Percentiles rank a stretch among this genome's conserved stretches.
Conservation (phyloP, 1,140 invertebrate species). For the Acromyrmex heyeri region DNA sequence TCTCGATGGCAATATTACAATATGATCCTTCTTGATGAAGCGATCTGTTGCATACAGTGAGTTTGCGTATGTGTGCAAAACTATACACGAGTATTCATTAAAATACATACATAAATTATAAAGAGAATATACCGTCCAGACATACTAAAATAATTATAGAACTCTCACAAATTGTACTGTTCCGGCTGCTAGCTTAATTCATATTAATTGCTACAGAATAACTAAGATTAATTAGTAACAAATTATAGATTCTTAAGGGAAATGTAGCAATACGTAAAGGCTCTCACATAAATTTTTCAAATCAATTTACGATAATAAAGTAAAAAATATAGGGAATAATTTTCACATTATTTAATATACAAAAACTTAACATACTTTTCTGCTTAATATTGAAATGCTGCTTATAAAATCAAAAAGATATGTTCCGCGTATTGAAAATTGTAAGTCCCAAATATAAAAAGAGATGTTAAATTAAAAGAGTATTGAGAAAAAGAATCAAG, state of each 20-base stretch:
- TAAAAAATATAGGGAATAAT: background rate
- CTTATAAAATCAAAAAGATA: background rate
- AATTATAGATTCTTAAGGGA: slow-evolving; percentile 14
- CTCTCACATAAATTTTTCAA: slow-evolving; percentile 1
- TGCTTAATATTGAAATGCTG: background rate
- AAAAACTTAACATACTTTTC: background rate
- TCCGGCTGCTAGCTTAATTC: slow-evolving; percentile 11
- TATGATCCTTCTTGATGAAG: slow-evolving; percentile 2
- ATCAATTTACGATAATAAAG: background rate
- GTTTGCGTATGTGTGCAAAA: background rate
- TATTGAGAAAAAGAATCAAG: background rate
- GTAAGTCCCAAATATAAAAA: background rate
- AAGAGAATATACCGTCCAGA: background rate
- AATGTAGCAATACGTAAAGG: background rate
- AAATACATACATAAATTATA: slow-evolving; percentile 30
- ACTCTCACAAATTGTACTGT: background rate
- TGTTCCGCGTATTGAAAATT: background rate
- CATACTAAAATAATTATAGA: slow-evolving; percentile 12
- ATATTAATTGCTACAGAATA: slow-evolving; percentile 25
- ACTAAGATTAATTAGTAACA: slow-evolving; percentile 10
- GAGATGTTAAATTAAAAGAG: slow-evolving; percentile 2
- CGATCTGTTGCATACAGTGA: background rate
- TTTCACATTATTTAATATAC: background rate
- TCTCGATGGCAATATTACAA: background rate
- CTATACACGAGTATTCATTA: slow-evolving; percentile 9